Conservation (phyloP, 2,888 invertebrate genomes). For the Scaptomyza reducta region DNA sequence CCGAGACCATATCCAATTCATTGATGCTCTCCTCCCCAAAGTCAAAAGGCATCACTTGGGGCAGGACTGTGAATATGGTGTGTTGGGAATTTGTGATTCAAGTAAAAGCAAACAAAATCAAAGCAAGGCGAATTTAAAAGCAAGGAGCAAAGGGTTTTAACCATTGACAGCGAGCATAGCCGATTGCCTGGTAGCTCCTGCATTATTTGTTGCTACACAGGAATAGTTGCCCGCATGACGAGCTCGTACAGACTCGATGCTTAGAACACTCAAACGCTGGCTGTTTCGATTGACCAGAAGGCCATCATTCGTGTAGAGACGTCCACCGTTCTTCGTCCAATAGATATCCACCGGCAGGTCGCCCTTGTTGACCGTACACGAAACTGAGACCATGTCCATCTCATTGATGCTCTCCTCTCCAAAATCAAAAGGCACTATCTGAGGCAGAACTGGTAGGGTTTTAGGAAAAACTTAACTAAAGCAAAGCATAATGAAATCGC, state of each 20-base stretch:
- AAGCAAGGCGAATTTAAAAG: conserved; percentile 21
- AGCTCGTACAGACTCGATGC: conserved; percentile 87
- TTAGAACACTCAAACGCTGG: conserved; percentile 87
- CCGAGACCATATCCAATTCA: conserved; percentile 88
- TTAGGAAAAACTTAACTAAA: conserved; percentile 31
- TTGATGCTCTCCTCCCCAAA: conserved; percentile 89
- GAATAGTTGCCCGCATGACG: conserved; percentile 87
- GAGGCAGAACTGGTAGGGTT: conserved; percentile 86
- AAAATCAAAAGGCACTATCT: conserved; percentile 90
- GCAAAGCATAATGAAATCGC: conserved; percentile 30
- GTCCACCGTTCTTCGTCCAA: conserved; percentile 87
- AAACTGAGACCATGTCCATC: conserved; percentile 88
- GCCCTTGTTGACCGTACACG: conserved; percentile 90
- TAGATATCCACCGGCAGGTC: conserved; percentile 90
- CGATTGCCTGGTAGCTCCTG: conserved; percentile 86
- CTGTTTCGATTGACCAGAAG: conserved; percentile 86
- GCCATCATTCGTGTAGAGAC: conserved; percentile 85
- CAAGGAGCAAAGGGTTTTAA: conserved; percentile 70
- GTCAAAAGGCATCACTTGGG: conserved; percentile 88
- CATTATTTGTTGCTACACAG: conserved; percentile 87
- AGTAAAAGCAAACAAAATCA: conserved; percentile 40
- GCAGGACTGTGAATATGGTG: conserved; percentile 31
- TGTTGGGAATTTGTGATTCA: conserved; percentile 11
- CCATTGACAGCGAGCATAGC: conserved; percentile 87
- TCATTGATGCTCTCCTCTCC: conserved; percentile 89